These are phyloP conservation scores for Darevskia mixta DNA, from an alignment of 2,797 vertebrate genomes.

Conservation along the genomic window DNA sequence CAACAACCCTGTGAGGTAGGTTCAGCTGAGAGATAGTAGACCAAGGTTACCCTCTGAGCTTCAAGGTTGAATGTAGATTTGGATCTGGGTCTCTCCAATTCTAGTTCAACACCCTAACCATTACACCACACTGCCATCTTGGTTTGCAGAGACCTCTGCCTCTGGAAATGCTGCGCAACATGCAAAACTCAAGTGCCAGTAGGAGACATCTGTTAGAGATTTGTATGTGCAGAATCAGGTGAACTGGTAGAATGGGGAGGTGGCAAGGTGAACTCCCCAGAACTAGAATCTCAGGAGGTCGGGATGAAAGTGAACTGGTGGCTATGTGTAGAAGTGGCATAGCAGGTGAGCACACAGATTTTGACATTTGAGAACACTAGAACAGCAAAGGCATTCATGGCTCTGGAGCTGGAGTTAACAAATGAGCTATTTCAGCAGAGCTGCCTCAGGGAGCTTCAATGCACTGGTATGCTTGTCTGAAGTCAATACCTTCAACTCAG, in stretches of 20 bases:
- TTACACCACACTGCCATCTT: background rate
- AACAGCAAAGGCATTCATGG: background rate
- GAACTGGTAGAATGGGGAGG: background rate
- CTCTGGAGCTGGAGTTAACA: background rate
- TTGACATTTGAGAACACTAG: background rate
- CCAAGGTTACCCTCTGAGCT: background rate
- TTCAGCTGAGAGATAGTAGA: background rate
- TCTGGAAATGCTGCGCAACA: background rate
- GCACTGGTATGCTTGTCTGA: slow-evolving; percentile 18
- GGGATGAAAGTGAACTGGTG: background rate
- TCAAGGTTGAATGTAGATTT: background rate
- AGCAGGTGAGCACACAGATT: background rate
- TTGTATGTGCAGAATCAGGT: too few species aligned
- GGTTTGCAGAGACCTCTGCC: background rate
- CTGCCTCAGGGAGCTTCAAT: slow-evolving; percentile 11
- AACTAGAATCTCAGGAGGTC: background rate
- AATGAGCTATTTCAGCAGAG: background rate
- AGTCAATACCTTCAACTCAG: background rate
- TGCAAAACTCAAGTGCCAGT: background rate
- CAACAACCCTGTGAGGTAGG: background rate
- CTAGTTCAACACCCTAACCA: background rate
- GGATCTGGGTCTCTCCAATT: background rate
- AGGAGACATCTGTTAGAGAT: background rate
- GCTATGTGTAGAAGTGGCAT: background rate
- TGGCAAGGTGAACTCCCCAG: too few species aligned